Evolutionary conservation across 2,113 vertebrate genomes (phyloP).

Genomic region (Thalassoma bifasciatum): DNA sequence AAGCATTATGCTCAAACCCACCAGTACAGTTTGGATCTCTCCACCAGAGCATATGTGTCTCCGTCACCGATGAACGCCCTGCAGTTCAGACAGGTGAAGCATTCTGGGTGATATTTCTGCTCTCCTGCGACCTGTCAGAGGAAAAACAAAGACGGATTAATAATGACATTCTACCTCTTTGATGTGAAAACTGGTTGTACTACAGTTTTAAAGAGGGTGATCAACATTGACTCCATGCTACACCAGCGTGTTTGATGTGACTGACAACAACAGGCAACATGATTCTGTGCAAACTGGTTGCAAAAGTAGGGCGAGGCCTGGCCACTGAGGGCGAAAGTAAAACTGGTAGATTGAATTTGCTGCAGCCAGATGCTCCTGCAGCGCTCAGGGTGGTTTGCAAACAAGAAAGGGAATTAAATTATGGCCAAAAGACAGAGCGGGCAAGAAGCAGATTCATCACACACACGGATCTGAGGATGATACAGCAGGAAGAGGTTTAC

Average conservation of each 20-base stretch:
- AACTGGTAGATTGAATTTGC: constrained; percentile 54
- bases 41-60: constrained; percentile 96
- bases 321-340: constrained; percentile 27
- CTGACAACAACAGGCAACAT: constrained; percentile 12
- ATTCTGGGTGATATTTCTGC: constrained; percentile 98
- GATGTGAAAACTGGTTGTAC: neutral
- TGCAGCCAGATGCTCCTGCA: constrained; percentile 57
- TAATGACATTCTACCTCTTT: neutral
- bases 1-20: constrained; percentile 68
- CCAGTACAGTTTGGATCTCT: constrained; percentile 98
- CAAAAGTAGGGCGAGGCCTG: constrained; percentile 57
- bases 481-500: constrained; percentile 7
- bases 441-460: constrained; percentile 62
- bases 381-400: constrained; percentile 64
- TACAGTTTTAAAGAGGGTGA: neutral
- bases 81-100: constrained; percentile 95
- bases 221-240: neutral
- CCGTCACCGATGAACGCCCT: constrained; percentile 93
- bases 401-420: constrained; percentile 68
- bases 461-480: constrained; percentile 41
- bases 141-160: constrained; percentile 1
- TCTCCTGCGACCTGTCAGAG: constrained; percentile 91
- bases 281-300: constrained; percentile 27
- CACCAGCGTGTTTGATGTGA: constrained; percentile 7
- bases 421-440: constrained; percentile 45